A percentile compares a stretch with the other conserved stretches of the same genome.
phyloP scores from a whole-genome alignment of 2,797 vertebrate genomes.

The Eulemur coronatus region DNA sequence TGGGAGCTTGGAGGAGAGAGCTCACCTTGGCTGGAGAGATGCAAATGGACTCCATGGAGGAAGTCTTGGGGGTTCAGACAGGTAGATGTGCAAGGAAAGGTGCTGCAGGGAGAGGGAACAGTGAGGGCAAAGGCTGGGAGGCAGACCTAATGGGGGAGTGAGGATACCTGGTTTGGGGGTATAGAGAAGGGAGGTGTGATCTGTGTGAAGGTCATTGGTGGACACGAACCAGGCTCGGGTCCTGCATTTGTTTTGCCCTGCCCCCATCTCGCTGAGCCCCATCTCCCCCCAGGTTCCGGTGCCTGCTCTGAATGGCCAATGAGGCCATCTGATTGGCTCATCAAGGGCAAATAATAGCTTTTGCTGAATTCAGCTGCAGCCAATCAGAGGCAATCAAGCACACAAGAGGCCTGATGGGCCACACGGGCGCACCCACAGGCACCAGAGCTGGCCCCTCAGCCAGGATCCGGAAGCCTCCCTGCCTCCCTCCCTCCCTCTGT shows the following conservation, averaged over 20 bases:
- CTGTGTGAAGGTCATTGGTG: slow-evolving; percentile 45
- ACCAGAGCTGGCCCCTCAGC: slow-evolving; percentile 65
- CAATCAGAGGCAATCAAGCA: slow-evolving; percentile 82
- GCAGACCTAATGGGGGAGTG: not conserved
- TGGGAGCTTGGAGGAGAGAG: not conserved
- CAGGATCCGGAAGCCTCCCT: slow-evolving; percentile 36
- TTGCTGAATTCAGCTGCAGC: slow-evolving; percentile 81
- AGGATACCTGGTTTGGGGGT: not conserved
- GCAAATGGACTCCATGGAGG: not conserved
- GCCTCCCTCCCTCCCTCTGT: not conserved
- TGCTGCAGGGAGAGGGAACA: not conserved
- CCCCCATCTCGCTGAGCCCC: not conserved
- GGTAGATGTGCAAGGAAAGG: not conserved
- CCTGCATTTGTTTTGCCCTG: not conserved
- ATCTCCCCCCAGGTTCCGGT: slow-evolving; percentile 19
- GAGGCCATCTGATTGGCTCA: slow-evolving; percentile 79
- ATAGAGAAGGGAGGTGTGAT: not conserved
- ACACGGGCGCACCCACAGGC: slow-evolving; percentile 48
- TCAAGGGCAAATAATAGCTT: slow-evolving; percentile 81
- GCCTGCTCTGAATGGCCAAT: slow-evolving; percentile 79
- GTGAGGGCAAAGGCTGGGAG: not conserved
- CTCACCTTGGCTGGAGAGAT: not conserved
- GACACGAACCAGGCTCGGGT: not conserved
- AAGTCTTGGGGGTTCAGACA: not conserved
- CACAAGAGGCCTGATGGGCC: slow-evolving; percentile 80